Base-by-base conservation (phyloP, 2,113 vertebrate species). In the Hydrochoerus hydrochaeris region DNA sequence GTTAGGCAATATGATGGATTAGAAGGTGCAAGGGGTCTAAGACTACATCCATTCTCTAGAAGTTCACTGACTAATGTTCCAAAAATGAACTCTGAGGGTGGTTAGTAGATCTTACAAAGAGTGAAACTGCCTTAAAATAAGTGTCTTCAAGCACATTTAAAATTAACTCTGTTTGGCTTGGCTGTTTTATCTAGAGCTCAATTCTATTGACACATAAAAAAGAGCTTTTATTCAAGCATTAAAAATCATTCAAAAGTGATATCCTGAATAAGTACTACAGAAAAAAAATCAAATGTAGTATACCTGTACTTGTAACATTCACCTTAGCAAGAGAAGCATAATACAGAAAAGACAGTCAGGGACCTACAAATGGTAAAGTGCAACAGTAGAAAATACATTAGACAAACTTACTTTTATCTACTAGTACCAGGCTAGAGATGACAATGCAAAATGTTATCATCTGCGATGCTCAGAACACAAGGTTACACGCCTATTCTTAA, bases 241-340 rank as follows among this genome's bases (percentile, higher is more conserved):
- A 71, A 86, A 65, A 85, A 30, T 12, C 77, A 38, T 62, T 86
- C 52, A 46, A 46, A 93, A 97, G 30, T 83, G 60, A 93, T 69
- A 89, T 83, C 16, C 17, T 63, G 24, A 82, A 57, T 60, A 82
- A 46, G 20, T 5, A 28, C 32, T 32, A 3, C 7, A 78, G 20
- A 20, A 52, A 49, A 32, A 44, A 60, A 16, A 46, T 35, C 19
- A 83, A 58, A n/a, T 75, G 26, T 92, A 87, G 57, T 38, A 69
- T 32, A n/a, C 13, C 32, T n/a, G 16, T 75, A 52, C 49, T 60
- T 60, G 44, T 26, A 54, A 30, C 46, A 71, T 13, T 63, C 49
- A 16, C 69, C n/a, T 26, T 9, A 60, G 38, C 41, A 84, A 87
- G 13, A 58, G 38, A 87, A 91, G 7, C n/a, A 28, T 35, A 32